Conservation (phyloP, 2,113 vertebrate genomes). For the Jaculus jaculus region DNA sequence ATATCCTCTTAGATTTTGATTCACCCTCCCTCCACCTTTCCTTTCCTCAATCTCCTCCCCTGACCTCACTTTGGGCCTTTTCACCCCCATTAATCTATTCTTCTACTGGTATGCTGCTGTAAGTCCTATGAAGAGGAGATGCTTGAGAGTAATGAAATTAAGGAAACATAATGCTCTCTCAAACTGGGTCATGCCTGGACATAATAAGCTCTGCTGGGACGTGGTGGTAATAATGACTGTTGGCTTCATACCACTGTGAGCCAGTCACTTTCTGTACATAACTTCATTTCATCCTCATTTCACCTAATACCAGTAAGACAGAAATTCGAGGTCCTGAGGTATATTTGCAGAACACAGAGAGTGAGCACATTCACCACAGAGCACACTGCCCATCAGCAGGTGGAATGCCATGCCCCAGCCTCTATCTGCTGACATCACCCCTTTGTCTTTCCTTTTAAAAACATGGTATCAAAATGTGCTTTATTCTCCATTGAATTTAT, state of each 20-base stretch:
- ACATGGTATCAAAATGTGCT: slow-evolving; percentile 8
- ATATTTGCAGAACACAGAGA: background rate
- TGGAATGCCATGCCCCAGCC: background rate
- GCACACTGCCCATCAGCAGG: background rate
- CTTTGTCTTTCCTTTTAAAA: background rate
- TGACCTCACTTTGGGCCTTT: too few species aligned
- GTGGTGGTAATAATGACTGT: background rate
- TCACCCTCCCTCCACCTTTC: too few species aligned
- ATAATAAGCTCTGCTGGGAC: background rate
- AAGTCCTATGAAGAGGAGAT: background rate
- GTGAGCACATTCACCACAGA: background rate
- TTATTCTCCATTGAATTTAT: slow-evolving; percentile 22
- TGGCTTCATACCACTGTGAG: slow-evolving; percentile 11
- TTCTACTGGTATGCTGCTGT: background rate
- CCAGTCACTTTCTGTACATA: background rate
- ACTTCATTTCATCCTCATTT: slow-evolving; percentile 2
- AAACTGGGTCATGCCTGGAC: background rate
- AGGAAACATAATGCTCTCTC: slow-evolving; percentile 13
- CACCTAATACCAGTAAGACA: background rate
- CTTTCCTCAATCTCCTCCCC: too few species aligned
- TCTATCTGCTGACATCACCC: background rate
- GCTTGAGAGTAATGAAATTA: background rate
- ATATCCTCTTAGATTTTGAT: too few species aligned
- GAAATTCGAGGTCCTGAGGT: background rate
- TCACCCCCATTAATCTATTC: too few species aligned